A percentile compares a stretch with the other conserved stretches of the same genome.
These are phyloP conservation scores for Nothoprocta perdicaria DNA, from an alignment of 2,113 vertebrate species.

Conservation along the genomic window DNA sequence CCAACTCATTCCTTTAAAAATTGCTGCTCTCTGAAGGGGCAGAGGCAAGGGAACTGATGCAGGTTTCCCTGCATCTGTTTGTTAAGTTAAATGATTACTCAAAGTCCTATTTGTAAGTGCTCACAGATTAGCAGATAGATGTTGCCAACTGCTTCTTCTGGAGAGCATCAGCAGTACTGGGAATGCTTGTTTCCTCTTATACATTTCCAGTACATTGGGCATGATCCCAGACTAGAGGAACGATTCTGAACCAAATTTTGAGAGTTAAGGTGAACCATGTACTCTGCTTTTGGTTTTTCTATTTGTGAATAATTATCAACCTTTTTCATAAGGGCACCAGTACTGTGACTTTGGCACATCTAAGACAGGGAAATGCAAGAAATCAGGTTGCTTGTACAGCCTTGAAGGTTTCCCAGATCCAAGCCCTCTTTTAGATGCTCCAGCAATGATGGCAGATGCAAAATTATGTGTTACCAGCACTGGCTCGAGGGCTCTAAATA, in stretches of 20 bases:
- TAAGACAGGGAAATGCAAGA: not conserved
- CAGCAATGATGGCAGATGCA: not conserved
- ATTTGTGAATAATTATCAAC: not conserved
- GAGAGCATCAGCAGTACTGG: not conserved
- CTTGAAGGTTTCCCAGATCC: not conserved
- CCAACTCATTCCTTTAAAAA: not conserved
- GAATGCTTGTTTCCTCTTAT: fast-evolving
- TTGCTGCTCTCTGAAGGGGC: not conserved
- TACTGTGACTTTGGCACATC: not conserved
- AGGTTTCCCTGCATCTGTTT: not conserved
- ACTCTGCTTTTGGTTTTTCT: not conserved
- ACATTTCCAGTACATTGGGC: not conserved
- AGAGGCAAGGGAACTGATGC: not conserved
- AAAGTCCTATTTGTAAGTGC: not conserved
- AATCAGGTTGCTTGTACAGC: not conserved
- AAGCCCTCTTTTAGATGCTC: not conserved
- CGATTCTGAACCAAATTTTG: not conserved
- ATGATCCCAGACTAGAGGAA: not conserved
- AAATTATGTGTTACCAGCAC: not conserved
- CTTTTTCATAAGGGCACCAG: not conserved
- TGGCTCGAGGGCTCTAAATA: not conserved
- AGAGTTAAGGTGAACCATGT: fast-evolving
- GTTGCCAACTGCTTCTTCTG: not conserved
- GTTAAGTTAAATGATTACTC: not conserved
- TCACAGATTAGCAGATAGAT: not conserved